A percentile compares a stretch with the other conserved stretches of the same genome.
Conservation (phyloP, 2,888 invertebrate genomes). For the Aporophyla nigra region DNA sequence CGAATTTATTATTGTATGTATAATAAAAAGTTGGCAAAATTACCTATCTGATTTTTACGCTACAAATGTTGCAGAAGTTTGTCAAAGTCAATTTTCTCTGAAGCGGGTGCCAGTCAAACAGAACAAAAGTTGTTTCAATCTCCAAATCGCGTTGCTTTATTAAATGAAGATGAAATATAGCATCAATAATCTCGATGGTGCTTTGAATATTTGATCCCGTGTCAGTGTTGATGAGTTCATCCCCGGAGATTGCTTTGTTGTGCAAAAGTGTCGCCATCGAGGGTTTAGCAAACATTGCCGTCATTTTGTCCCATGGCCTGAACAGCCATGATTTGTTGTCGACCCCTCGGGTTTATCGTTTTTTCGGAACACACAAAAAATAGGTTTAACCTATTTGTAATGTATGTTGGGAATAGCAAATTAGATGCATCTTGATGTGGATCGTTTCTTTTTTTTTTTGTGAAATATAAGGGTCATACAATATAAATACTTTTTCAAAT, state of each 20-base stretch:
- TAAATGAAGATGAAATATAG: constrained; percentile 70
- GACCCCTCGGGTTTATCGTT: constrained; percentile 69
- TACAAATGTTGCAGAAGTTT: constrained; percentile 52
- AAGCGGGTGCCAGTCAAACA: constrained; percentile 52
- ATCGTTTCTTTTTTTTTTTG: background rate
- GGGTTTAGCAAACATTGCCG: constrained; percentile 76
- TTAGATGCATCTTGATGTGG: constrained; percentile 29
- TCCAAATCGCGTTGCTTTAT: constrained; percentile 57
- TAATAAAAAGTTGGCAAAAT: constrained; percentile 51
- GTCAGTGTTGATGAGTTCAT: constrained; percentile 76
- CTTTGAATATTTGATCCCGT: constrained; percentile 76
- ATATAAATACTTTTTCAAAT: too few relatives aligned
- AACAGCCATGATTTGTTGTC: constrained; percentile 77
- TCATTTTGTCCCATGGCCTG: constrained; percentile 73
- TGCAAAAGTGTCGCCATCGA: constrained; percentile 69
- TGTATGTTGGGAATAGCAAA: constrained; percentile 34
- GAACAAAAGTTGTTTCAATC: constrained; percentile 47
- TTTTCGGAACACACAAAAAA: constrained; percentile 58
- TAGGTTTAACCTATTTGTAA: constrained; percentile 51
- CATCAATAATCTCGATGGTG: constrained; percentile 71
- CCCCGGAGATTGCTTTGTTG: constrained; percentile 73
- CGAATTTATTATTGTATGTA: constrained; percentile 48
- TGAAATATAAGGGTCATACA: background rate
- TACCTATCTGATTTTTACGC: constrained; percentile 58
- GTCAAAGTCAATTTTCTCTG: constrained; percentile 58